These are phyloP conservation scores for Macrotrachela quadricornifera DNA, from an alignment of 1,140 invertebrate genomes.

Conservation along the genomic window DNA sequence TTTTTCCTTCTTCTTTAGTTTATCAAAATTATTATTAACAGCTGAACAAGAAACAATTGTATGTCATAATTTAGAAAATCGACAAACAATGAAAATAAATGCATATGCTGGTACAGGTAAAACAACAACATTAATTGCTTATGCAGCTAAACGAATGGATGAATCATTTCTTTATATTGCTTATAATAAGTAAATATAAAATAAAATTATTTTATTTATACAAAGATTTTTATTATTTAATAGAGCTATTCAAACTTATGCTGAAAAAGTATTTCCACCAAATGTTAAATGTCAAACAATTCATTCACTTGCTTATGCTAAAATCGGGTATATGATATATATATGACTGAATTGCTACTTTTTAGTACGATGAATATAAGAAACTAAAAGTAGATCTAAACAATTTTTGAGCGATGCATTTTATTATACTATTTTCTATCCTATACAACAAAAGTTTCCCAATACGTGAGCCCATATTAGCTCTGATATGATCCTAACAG, in stretches of 20 bases:
- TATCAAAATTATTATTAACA: conserved; percentile 11
- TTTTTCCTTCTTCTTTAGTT: no score
- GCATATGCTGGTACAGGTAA: conserved; percentile 30
- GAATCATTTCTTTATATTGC: conserved; percentile 26
- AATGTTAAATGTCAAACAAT: conserved; percentile 27
- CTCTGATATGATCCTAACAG: no score
- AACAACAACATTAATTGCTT: conserved; percentile 26
- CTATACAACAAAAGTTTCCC: no score
- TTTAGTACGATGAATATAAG: no score
- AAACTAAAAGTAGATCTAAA: no score
- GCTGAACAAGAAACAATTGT: conserved; percentile 25
- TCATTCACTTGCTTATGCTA: conserved; percentile 22
- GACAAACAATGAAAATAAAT: conserved; percentile 28
- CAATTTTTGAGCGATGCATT: no score
- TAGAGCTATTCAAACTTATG: conserved; percentile 23
- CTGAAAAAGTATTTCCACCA: conserved; percentile 20
- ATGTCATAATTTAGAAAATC: conserved; percentile 15
- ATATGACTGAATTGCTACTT: no score
- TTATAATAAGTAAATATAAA: conserved; percentile 23
- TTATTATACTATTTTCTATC: no score
- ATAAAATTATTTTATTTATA: background rate
- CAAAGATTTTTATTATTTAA: background rate
- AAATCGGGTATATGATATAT: conserved; percentile 14
- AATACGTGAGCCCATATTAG: no score
- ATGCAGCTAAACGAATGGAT: conserved; percentile 22